Base-by-base conservation (phyloP, 2,797 vertebrate species). In the Mionectes olivaceus region DNA sequence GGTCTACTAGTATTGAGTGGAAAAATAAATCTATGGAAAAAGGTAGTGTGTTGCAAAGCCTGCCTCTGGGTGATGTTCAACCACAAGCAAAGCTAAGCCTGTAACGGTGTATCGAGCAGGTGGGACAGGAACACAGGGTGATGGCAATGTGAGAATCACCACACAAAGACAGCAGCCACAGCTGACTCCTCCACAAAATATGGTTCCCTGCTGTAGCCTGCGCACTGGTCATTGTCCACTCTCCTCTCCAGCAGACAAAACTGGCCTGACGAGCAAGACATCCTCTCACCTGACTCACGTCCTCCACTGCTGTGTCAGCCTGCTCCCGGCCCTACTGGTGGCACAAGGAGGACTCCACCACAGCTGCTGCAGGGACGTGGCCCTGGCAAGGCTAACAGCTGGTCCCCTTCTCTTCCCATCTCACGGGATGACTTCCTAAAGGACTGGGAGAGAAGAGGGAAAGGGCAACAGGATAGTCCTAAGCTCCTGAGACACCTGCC, bases 311-410 rank as follows among this genome's bases (percentile, higher is more conserved):
- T n/a, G 32, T 53, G 71, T 76, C 94, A 87, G 89, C 63, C 74
- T 79, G 75, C 75, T 91, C 70, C 87, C 76, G 55, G 50, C 89
- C 83, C 91, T 89, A 35, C 43, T 50, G 67, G 61, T 84, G 82
- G 68, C 82, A 69, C 70, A 43, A 60, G 53, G 53, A 95, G 52
- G 80, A 74, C 44, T 71, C 75, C 74, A 79, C 30, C 78, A 84
- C 17, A 65, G 55, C 87, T 61, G 35, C 65, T 69, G 87, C 87
- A 55, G 44, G 89, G 77, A 68, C 83, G 21, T 8, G 6, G 79
- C 83, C 90, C 90, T 80, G 55, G 52, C 83, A 90, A 93, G 71
- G 71, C 83, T 65, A 87, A 43, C 57, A 79, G 87, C 85, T 53
- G 71, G 37, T 84, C 53, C 85, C 82, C 85, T 79, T 75, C 83